A percentile compares a stretch with the other conserved stretches of the same genome.
These are phyloP conservation scores for Drosophila subpulchrella DNA, from an alignment of 1,140 invertebrate species.

Conservation along the genomic window DNA sequence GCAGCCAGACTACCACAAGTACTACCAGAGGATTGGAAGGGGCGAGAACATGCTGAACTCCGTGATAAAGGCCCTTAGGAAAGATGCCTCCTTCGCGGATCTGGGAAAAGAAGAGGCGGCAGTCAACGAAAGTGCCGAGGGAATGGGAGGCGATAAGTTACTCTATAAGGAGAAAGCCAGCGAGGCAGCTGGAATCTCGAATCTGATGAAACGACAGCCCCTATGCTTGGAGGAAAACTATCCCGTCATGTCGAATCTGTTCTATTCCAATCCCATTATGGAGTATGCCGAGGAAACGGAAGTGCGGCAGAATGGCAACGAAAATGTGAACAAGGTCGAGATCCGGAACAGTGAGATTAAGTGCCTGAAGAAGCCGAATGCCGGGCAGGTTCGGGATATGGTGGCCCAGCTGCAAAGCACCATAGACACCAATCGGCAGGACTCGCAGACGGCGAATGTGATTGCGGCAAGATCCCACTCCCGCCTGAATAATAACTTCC, in stretches of 20 bases:
- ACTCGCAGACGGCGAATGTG: slow-evolving; percentile 40
- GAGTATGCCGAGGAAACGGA: slow-evolving; percentile 41
- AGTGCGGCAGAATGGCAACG: slow-evolving; percentile 36
- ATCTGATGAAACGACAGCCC: slow-evolving; percentile 63
- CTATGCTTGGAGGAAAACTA: slow-evolving; percentile 56
- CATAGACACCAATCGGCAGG: slow-evolving; percentile 69
- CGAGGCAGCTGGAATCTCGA: slow-evolving; percentile 54
- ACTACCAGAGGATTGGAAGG: slow-evolving; percentile 54
- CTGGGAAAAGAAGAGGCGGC: slow-evolving; percentile 60
- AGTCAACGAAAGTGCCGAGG: slow-evolving; percentile 58
- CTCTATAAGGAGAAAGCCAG: slow-evolving; percentile 61
- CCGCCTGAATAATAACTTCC: slow-evolving; percentile 26
- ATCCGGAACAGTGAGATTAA: slow-evolving; percentile 76
- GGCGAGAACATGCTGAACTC: slow-evolving; percentile 72
- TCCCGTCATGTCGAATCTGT: slow-evolving; percentile 24
- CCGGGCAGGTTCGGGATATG: slow-evolving; percentile 63
- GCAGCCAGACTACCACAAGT: slow-evolving; percentile 48
- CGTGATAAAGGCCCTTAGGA: slow-evolving; percentile 71
- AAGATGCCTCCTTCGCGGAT: slow-evolving; percentile 60
- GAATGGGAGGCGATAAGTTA: slow-evolving; percentile 53
- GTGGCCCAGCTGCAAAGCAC: slow-evolving; percentile 85
- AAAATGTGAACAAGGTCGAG: slow-evolving; percentile 58
- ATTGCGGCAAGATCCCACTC: slow-evolving; percentile 82
- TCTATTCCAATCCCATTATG: slow-evolving; percentile 52
- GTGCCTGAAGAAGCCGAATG: slow-evolving; percentile 79